A percentile compares a stretch with the other conserved stretches of the same genome.
Conservation (phyloP, 1,140 invertebrate species). For the Chymomyza costata region DNA sequence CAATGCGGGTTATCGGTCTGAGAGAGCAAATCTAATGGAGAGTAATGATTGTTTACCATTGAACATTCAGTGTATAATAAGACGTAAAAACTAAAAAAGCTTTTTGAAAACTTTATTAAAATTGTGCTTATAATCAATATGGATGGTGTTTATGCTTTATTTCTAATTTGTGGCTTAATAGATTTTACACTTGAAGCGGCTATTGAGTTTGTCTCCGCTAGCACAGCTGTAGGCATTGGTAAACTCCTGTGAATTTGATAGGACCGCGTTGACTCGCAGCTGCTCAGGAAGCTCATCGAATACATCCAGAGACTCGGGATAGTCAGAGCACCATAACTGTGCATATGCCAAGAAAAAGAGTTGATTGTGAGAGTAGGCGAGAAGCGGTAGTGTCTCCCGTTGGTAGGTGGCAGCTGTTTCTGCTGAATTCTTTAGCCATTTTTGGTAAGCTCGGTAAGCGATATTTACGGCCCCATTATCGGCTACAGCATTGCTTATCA, state of each 20-base stretch:
- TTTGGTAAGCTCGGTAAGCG: constrained; percentile 88
- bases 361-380: constrained; percentile 87
- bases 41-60: too few relatives aligned
- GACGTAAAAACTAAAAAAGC: too few relatives aligned
- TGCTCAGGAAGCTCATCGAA: constrained; percentile 80
- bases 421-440: constrained; percentile 77
- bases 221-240: constrained; percentile 83
- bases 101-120: too few relatives aligned
- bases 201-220: constrained; percentile 85
- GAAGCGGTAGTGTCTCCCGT: constrained; percentile 83
- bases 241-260: constrained; percentile 90
- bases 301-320: constrained; percentile 41
- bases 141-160: too few relatives aligned
- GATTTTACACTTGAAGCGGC: constrained; percentile 83
- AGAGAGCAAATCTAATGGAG: too few relatives aligned
- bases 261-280: constrained; percentile 84
- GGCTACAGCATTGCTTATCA: constrained; percentile 88
- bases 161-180: constrained; percentile 17
- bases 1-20: too few relatives aligned
- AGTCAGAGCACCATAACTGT: constrained; percentile 78
- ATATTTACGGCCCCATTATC: constrained; percentile 95
- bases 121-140: too few relatives aligned
- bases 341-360: constrained; percentile 95
- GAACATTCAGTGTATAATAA: too few relatives aligned
- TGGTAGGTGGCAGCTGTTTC: constrained; percentile 69